Evolutionary conservation across 2,888 invertebrate species (phyloP), one percentile per base, ranked within the genome.

Genomic region (Scaptomyza reducta): DNA sequence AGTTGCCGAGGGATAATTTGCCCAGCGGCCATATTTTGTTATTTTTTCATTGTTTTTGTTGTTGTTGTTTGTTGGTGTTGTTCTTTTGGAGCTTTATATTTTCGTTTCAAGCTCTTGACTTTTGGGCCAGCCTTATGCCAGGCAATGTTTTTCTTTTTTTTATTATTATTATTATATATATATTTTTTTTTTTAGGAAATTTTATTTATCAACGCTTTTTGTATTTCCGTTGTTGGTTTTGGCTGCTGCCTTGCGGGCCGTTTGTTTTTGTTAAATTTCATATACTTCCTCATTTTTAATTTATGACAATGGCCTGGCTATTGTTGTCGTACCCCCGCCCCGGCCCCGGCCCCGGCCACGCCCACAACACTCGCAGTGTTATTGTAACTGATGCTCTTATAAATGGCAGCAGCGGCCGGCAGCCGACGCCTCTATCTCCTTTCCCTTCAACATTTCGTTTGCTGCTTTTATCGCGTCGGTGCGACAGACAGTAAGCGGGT

Each of bases 301-400:
- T 89, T 89, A 88, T 80, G 86, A 89, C 89, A 89, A 88, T 89
- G 86, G 79, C 67, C 62, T 65, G 68, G 86, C 79, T 56, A 72
- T 81, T 87, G 82, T 84, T 77, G 74, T 62, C 68, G 55, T n/a
- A n/a, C n/a, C n/a, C 49, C 62, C 51, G 10, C 56, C 49, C 59
- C 62, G 0, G 35, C 13, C 33, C 49, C 59, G 49, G 7, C 57
- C 49, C 56, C 51, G 9, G 62, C 54, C 64, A 60, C 66, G 62
- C 65, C 69, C 62, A 49, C 45, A 45, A 18, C 50, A 6, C 35
- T 33, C 33, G 11, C 38, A 62, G 62, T 79, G 79, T 77, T 82
- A 87, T 87, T 87, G 82, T 83, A 87, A 85, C 87, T 87, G 82
- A 87, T 87, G 82, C 83, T 82, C 86, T 81, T 82, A 85, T 82